Evolutionary conservation across 2,888 invertebrate species (phyloP).

Genomic region (Oscheius onirici): DNA sequence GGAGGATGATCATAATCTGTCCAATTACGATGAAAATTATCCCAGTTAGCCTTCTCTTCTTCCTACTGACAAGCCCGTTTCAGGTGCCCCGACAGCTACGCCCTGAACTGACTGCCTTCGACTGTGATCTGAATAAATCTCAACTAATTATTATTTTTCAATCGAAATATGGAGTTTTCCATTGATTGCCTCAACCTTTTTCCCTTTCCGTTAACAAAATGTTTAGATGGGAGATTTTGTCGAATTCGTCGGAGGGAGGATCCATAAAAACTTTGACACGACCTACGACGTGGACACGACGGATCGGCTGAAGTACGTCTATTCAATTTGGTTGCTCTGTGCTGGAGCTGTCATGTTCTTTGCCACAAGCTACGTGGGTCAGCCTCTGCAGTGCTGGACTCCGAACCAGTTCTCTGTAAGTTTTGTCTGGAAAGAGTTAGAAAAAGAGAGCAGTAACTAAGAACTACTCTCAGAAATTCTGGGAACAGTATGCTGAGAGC

Average conservation of each 20-base stretch:
- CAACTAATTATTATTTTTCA: background rate
- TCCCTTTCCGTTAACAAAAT: background rate
- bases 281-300: conserved; percentile 48
- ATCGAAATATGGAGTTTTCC: background rate
- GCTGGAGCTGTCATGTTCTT: conserved; percentile 44
- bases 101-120: background rate
- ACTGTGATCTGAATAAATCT: background rate
- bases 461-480: conserved; percentile 64
- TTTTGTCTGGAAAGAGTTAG: background rate
- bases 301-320: conserved; percentile 49
- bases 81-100: conserved; percentile 13
- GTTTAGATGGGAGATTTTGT: conserved; percentile 13
- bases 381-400: conserved; percentile 74
- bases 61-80: conserved; percentile 2
- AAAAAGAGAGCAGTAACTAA: background rate
- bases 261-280: conserved; percentile 21
- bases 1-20: conserved; percentile 2
- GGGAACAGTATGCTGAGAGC: conserved; percentile 75
- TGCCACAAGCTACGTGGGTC: conserved; percentile 73
- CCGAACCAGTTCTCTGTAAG: conserved; percentile 62
- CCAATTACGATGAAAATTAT: conserved; percentile 25
- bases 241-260: background rate
- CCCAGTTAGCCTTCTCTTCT: conserved; percentile 11
- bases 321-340: conserved; percentile 37
- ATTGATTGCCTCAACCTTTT: background rate